Evolutionary conservation across 1,140 invertebrate genomes (phyloP).

Genomic region (Carposina sasakii): DNA sequence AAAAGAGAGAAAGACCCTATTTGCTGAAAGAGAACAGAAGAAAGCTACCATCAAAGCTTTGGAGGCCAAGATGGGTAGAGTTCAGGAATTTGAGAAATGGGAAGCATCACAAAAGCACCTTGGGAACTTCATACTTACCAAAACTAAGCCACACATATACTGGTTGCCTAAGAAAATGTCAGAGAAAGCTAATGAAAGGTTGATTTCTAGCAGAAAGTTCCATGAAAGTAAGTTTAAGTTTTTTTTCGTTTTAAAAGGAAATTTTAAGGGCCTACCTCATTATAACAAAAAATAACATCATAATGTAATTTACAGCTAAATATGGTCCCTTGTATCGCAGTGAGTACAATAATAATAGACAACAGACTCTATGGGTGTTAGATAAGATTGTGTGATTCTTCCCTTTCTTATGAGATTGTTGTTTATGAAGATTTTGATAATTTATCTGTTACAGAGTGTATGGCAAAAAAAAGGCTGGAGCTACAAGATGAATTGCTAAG

Average conservation of each 20-base stretch:
- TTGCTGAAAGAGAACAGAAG: slow-evolving; percentile 88
- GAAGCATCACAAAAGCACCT: slow-evolving; percentile 85
- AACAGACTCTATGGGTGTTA: no score
- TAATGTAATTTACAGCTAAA: slow-evolving; percentile 37
- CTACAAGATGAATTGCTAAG: slow-evolving; percentile 53
- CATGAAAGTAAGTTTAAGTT: slow-evolving; percentile 70
- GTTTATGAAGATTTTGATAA: neutral
- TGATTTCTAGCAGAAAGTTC: slow-evolving; percentile 64
- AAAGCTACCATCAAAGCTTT: slow-evolving; percentile 90
- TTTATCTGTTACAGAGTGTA: slow-evolving; percentile 47
- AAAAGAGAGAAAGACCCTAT: slow-evolving; percentile 88
- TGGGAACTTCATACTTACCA: slow-evolving; percentile 90
- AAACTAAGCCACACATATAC: slow-evolving; percentile 89
- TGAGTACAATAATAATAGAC: no score
- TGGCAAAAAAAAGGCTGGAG: slow-evolving; percentile 58
- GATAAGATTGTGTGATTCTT: no score
- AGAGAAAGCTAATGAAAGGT: slow-evolving; percentile 67
- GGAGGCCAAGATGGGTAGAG: slow-evolving; percentile 92
- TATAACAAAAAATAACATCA: neutral
- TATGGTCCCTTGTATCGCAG: slow-evolving; percentile 48
- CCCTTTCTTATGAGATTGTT: no score
- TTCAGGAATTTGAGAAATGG: slow-evolving; percentile 92
- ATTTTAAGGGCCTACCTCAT: no score
- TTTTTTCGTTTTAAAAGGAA: neutral
- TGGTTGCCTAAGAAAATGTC: slow-evolving; percentile 86